phyloP scores from a whole-genome alignment of 2,888 invertebrate genomes.

The Eupithecia inturbata region DNA sequence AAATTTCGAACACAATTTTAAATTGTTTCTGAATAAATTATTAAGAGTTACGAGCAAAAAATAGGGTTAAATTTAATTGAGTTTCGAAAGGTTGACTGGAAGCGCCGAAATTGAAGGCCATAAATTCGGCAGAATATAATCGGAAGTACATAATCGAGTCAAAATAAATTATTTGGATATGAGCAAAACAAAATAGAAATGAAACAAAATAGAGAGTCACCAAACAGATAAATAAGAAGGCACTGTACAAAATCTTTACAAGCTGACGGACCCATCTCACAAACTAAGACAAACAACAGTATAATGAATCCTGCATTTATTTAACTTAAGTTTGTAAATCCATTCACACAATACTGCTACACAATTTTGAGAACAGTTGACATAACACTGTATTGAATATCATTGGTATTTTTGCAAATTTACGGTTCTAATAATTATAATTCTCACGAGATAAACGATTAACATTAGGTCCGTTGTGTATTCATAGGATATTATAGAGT shows the following conservation, averaged over 20 bases:
- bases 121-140: not conserved
- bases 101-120: not conserved
- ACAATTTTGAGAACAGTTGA: not conserved
- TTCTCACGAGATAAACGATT: not conserved
- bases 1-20: too few relatives aligned
- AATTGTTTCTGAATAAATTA: too few relatives aligned
- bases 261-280: conserved; percentile 39
- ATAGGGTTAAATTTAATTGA: not conserved
- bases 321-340: not conserved
- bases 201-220: not conserved
- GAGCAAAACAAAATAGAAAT: not conserved
- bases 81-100: not conserved
- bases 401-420: not conserved
- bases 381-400: not conserved
- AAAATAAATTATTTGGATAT: not conserved
- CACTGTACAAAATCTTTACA: conserved; percentile 55
- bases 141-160: too few relatives aligned
- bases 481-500: not conserved
- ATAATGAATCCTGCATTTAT: not conserved
- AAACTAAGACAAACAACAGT: not conserved
- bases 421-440: not conserved
- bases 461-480: conserved; percentile 10
- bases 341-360: not conserved
- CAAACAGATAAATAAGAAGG: not conserved
- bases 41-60: not conserved